These are phyloP conservation scores for Camelus dromedarius DNA, from an alignment of 2,113 vertebrate species.

Conservation along the genomic window DNA sequence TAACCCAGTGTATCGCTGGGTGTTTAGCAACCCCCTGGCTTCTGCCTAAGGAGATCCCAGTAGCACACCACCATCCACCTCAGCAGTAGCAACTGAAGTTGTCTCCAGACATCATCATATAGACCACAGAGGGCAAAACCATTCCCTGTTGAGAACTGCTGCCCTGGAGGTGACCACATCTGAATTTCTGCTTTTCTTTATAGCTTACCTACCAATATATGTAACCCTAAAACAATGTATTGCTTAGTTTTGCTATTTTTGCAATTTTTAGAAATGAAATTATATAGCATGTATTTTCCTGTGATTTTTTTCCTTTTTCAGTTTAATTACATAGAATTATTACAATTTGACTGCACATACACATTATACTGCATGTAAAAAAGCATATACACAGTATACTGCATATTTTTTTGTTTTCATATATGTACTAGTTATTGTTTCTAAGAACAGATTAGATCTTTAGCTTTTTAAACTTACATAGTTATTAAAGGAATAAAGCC, in stretches of 20 bases:
- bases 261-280: neutral
- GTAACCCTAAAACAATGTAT: neutral
- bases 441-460: too few relatives aligned
- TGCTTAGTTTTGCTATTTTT: neutral
- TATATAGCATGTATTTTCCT: neutral
- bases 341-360: too few relatives aligned
- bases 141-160: neutral
- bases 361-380: too few relatives aligned
- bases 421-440: too few relatives aligned
- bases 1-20: neutral
- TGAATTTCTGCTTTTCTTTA: neutral
- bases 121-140: neutral
- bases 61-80: neutral
- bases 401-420: too few relatives aligned
- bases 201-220: neutral
- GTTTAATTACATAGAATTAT: too few relatives aligned
- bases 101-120: neutral
- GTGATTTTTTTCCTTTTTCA: neutral
- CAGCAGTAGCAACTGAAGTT: neutral
- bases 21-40: neutral
- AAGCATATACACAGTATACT: too few relatives aligned
- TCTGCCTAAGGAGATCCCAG: neutral
- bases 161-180: neutral
- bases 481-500: too few relatives aligned
- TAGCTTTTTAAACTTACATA: too few relatives aligned